Base-by-base conservation (phyloP, 2,888 invertebrate species). In the Antitype chi region DNA sequence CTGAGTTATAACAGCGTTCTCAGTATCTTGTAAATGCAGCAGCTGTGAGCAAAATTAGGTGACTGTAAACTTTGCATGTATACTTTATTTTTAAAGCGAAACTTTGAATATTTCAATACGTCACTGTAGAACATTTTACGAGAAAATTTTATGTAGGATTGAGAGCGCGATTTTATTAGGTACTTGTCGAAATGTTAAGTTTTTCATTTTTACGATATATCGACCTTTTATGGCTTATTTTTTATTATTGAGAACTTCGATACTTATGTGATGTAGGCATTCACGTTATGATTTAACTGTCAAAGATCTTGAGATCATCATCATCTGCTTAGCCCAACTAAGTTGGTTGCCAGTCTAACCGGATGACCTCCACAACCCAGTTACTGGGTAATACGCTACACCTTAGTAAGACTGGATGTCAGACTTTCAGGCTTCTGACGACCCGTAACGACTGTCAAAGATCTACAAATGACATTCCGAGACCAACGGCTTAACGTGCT, bases 81-180 rank as follows among this genome's bases (percentile, higher is more conserved):
- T 47, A 32, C 32, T 69, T 32, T 47, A 59, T 55, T 72, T 49
- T 78, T 43, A 66, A 70, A 60, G 68, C 32, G 0, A 55, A n/a
- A 73, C 57, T 78, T 82, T 55, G 43, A 78, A 83, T 83, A 71
- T 70, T 59, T 73, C 55, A 67, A 66, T 62, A 62, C 49, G 25
- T 49, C 13, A 15, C 43, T 25, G 17, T n/a, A n/a, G 53, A 32
- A 49, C 20, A 25, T 60, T 81, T 73, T 66, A 84, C n/a, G 67
- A 78, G 47, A 23, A 25, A 5, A 68, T 63, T 67, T 67, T 64
- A 72, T 59, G 52, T 28, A n/a, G 32, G 20, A 76, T 52, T 66
- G 25, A 5, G 43, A 78, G 23, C 4, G 0, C 53, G 53, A 38
- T 81, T 81, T 81, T 78, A 78, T 57, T 60, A 28, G 5, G 47